phyloP scores from a whole-genome alignment of 2,888 invertebrate genomes.

The Tillus elongatus region DNA sequence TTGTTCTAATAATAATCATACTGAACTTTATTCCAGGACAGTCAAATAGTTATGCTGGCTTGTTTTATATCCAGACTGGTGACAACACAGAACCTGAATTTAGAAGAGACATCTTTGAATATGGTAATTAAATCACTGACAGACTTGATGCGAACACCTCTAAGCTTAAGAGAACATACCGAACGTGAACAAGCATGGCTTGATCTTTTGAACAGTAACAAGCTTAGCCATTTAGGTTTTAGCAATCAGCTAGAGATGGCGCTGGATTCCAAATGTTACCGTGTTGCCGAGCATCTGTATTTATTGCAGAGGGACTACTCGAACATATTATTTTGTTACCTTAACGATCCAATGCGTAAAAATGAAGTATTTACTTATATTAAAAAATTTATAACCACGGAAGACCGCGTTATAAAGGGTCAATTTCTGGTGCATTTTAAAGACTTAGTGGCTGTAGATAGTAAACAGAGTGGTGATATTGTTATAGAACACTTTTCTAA shows the following conservation, averaged over 20 bases:
- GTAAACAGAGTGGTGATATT: conserved; percentile 53
- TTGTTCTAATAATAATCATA: no score
- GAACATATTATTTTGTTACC: conserved; percentile 58
- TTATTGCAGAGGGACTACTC: conserved; percentile 51
- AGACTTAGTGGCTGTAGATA: conserved; percentile 51
- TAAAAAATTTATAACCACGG: conserved; percentile 39
- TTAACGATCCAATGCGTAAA: conserved; percentile 53
- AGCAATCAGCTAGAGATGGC: conserved; percentile 53
- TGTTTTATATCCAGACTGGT: conserved; percentile 38
- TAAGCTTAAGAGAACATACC: conserved; percentile 46
- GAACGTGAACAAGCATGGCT: conserved; percentile 67
- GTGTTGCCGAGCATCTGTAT: conserved; percentile 61
- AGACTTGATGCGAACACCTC: conserved; percentile 25
- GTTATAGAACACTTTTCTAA: conserved; percentile 50
- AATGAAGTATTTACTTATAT: conserved; percentile 54
- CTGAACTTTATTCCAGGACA: conserved; percentile 39
- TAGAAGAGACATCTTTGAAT: conserved; percentile 46
- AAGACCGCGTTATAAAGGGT: conserved; percentile 40
- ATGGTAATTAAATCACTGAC: conserved; percentile 46
- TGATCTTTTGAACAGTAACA: conserved; percentile 56
- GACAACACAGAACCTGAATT: conserved; percentile 34
- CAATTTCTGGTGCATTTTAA: conserved; percentile 44
- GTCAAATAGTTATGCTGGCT: conserved; percentile 42
- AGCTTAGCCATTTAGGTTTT: conserved; percentile 49
- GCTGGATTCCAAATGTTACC: conserved; percentile 57